Evolutionary conservation across 1,140 invertebrate species (phyloP).

Genomic region (Eciton burchellii): DNA sequence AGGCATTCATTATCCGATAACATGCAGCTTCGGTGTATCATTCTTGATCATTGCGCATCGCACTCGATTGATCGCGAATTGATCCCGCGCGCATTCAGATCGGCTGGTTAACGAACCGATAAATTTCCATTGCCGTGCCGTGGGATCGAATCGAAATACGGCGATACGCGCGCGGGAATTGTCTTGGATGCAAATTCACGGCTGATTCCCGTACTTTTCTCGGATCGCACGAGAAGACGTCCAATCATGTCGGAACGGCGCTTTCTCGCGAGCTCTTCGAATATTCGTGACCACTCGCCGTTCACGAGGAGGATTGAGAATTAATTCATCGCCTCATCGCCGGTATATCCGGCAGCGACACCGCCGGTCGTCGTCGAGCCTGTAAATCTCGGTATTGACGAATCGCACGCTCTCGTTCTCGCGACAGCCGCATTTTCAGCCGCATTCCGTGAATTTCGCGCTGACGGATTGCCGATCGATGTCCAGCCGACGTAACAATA

Average conservation of each 20-base stretch:
- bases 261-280: constrained; percentile 38
- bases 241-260: constrained; percentile 10
- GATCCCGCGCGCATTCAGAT: constrained; percentile 22
- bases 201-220: constrained; percentile 5
- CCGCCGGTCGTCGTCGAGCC: background rate
- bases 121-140: background rate
- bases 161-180: background rate
- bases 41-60: background rate
- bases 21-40: background rate
- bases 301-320: constrained; percentile 14
- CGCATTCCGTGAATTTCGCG: background rate
- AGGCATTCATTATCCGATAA: constrained; percentile 7
- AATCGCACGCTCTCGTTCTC: constrained; percentile 4
- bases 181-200: constrained; percentile 27
- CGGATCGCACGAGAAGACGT: background rate
- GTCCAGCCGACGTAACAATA: background rate
- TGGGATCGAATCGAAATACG: constrained; percentile 18
- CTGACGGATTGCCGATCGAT: constrained; percentile 1
- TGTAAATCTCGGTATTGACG: constrained; percentile 26
- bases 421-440: background rate
- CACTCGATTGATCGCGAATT: constrained; percentile 6
- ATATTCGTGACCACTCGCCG: constrained; percentile 28
- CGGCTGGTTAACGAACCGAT: constrained; percentile 25
- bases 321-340: constrained; percentile 32
- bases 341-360: background rate